phyloP scores from a whole-genome alignment of 2,113 vertebrate genomes.

The Cacatua alba region DNA sequence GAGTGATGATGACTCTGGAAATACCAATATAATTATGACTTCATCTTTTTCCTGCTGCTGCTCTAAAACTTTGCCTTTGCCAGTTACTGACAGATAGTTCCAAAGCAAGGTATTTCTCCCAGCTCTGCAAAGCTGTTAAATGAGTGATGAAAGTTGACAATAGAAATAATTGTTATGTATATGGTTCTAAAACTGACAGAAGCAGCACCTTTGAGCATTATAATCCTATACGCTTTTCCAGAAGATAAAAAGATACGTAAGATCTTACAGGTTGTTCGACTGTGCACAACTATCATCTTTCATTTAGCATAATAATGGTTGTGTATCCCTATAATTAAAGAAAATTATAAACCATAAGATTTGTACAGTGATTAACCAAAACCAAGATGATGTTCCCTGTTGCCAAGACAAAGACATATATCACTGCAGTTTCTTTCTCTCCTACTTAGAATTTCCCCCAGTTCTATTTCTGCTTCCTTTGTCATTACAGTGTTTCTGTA shows the following conservation, averaged over 20 bases:
- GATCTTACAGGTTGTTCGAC: constrained; percentile 27
- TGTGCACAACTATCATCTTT: constrained; percentile 54
- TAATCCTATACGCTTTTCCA: constrained; percentile 20
- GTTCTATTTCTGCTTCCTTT: not conserved
- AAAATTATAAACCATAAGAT: constrained; percentile 68
- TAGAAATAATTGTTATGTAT: constrained; percentile 4
- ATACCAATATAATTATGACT: not conserved
- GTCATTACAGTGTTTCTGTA: not conserved
- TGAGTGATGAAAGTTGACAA: not conserved
- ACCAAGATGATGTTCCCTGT: constrained; percentile 1
- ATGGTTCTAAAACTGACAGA: constrained; percentile 1
- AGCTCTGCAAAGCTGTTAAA: not conserved
- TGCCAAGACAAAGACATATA: constrained; percentile 53
- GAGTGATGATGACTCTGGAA: not conserved
- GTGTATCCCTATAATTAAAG: constrained; percentile 60
- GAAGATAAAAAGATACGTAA: constrained; percentile 22
- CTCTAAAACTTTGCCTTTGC: not conserved
- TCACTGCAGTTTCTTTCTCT: not conserved
- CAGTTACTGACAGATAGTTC: not conserved
- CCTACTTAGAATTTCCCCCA: not conserved
- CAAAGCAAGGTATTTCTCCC: not conserved
- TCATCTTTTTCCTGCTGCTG: not conserved
- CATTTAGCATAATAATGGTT: constrained; percentile 64
- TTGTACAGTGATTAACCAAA: constrained; percentile 61
- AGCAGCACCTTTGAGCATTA: not conserved